Evolutionary conservation across 2,113 vertebrate species (phyloP).

Genomic region (Leucopsar rothschildi): DNA sequence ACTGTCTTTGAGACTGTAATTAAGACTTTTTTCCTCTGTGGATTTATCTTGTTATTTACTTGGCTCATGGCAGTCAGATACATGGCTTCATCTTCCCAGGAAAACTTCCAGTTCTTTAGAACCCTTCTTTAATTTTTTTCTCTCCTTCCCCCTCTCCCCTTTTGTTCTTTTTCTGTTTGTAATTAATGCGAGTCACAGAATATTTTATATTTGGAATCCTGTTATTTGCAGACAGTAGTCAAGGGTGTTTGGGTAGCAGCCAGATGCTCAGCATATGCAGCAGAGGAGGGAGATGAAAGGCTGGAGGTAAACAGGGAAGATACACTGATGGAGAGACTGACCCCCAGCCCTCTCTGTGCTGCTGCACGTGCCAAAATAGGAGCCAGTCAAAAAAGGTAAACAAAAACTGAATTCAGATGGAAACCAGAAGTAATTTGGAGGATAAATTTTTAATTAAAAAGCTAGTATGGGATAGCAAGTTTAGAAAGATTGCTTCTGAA

Average conservation of each 20-base stretch:
- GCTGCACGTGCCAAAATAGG: not conserved
- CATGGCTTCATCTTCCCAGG: slow-evolving; percentile 5
- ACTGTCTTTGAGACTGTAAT: not conserved
- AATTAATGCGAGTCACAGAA: slow-evolving; percentile 3
- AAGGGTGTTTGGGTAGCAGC: slow-evolving; percentile 19
- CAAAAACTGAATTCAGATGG: not conserved
- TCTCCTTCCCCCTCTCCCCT: accelerated
- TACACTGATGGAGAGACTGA: not conserved
- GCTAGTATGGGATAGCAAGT: not conserved
- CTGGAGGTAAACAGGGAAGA: slow-evolving; percentile 23
- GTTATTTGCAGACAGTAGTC: slow-evolving; percentile 42
- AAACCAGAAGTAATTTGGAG: not conserved
- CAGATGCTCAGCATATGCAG: slow-evolving; percentile 51
- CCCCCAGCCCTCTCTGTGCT: not conserved
- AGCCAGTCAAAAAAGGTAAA: not conserved
- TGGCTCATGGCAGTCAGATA: not conserved
- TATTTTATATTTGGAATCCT: slow-evolving; percentile 15
- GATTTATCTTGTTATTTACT: not conserved
- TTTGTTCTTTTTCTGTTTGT: not conserved
- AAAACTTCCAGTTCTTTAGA: slow-evolving; percentile 14
- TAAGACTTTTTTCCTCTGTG: not conserved
- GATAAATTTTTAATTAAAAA: slow-evolving; percentile 29
- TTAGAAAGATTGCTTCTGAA: slow-evolving; percentile 2
- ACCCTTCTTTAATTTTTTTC: not conserved
- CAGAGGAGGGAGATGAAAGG: slow-evolving; percentile 15